These are phyloP conservation scores for Myripristis murdjan DNA, from an alignment of 2,797 vertebrate species.

Conservation along the genomic window DNA sequence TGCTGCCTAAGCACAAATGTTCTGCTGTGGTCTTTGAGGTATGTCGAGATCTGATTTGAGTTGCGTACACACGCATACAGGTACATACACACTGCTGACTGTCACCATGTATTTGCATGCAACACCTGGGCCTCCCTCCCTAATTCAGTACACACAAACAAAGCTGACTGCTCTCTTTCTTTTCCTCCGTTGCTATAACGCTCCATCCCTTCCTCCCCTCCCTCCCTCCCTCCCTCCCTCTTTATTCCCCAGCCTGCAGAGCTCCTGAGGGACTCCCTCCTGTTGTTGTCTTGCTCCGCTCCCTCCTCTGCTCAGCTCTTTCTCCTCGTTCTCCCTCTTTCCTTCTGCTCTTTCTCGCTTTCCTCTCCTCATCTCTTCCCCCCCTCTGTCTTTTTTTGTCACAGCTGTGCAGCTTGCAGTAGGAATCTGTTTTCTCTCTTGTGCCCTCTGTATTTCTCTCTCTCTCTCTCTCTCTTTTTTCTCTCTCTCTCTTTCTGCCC, in stretches of 20 bases:
- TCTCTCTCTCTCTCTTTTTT: slow-evolving; percentile 11
- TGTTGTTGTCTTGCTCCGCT: slow-evolving; percentile 47
- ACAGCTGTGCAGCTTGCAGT: slow-evolving; percentile 29
- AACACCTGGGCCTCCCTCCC: slow-evolving; percentile 22
- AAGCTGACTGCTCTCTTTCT: slow-evolving; percentile 44
- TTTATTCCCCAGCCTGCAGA: slow-evolving; percentile 40
- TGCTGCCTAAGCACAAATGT: slow-evolving; percentile 23
- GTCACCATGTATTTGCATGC: slow-evolving; percentile 44
- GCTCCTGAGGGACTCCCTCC: slow-evolving; percentile 48
- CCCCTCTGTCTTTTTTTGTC: slow-evolving; percentile 15
- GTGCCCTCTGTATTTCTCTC: slow-evolving; percentile 11
- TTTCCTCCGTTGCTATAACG: slow-evolving; percentile 58
- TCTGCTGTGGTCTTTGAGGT: slow-evolving; percentile 23
- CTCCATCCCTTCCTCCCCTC: slow-evolving; percentile 18
- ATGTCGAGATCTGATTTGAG: too few species aligned
- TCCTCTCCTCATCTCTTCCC: slow-evolving; percentile 7
- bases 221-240: too few species aligned
- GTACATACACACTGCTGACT: background rate
- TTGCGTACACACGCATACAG: slow-evolving; percentile 14
- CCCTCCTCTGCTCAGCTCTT: slow-evolving; percentile 29
- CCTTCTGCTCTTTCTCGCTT: background rate
- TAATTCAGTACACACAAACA: slow-evolving; percentile 42
- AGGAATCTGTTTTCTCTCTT: slow-evolving; percentile 11
- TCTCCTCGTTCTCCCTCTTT: slow-evolving; percentile 17
- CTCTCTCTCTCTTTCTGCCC: slow-evolving; percentile 1